Conservation (phyloP, 2,113 vertebrate genomes). For the Thamnaconus septentrionalis region DNA sequence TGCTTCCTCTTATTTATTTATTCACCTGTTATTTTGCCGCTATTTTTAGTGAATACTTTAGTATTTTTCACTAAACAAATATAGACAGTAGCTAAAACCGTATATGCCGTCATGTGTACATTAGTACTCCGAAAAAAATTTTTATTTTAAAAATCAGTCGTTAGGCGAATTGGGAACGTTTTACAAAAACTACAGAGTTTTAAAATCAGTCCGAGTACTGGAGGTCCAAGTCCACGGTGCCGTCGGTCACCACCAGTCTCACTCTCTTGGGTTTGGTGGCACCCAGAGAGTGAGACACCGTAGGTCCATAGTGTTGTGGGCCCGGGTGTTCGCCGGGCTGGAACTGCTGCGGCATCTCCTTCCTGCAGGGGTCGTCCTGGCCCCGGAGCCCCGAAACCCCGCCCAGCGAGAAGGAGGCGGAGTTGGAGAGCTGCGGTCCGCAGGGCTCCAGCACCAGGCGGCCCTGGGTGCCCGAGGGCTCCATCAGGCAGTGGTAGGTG, state of each 20-base stretch:
- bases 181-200: not conserved
- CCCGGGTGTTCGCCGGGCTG: constrained; percentile 64
- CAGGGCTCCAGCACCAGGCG: constrained; percentile 76
- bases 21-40: constrained; percentile 39
- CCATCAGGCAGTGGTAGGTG: constrained; percentile 82
- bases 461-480: constrained; percentile 79
- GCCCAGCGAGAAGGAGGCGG: constrained; percentile 58
- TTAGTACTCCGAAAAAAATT: not conserved
- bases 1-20: constrained; percentile 22
- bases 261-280: constrained; percentile 77
- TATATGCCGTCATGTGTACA: too few species aligned
- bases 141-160: too few species aligned
- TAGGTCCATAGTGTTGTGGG: constrained; percentile 59
- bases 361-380: constrained; percentile 64
- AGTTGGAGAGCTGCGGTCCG: constrained; percentile 61
- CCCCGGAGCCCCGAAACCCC: constrained; percentile 68
- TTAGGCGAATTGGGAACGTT: too few species aligned
- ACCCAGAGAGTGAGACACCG: constrained; percentile 71
- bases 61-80: constrained; percentile 8
- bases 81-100: constrained; percentile 49
- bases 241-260: constrained; percentile 79
- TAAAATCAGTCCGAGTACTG: constrained; percentile 76
- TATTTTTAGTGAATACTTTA: constrained; percentile 38
- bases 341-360: constrained; percentile 68
- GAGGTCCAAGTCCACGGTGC: constrained; percentile 78